Conservation (phyloP, 2,113 vertebrate species). For the Pygoscelis adeliae region DNA sequence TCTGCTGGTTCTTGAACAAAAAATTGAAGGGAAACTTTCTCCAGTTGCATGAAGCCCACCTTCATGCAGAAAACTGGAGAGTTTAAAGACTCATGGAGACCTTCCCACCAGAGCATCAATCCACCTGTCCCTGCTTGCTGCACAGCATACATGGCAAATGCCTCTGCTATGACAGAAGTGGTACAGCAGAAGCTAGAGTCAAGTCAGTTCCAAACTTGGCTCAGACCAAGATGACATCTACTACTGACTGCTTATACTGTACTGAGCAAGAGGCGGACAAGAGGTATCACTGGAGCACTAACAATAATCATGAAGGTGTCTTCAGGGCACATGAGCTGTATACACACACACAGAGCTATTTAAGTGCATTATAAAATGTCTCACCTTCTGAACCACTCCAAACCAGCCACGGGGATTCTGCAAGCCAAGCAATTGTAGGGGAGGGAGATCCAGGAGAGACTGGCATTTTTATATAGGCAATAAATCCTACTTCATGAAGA, state of each 20-base stretch:
- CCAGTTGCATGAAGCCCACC: not conserved
- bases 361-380: not conserved
- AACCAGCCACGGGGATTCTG: constrained; percentile 14
- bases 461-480: constrained; percentile 53
- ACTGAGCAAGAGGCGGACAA: not conserved
- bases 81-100: not conserved
- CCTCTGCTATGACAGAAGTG: not conserved
- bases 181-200: not conserved
- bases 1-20: not conserved
- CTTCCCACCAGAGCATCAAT: not conserved
- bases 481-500: constrained; percentile 68
- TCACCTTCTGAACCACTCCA: constrained; percentile 46
- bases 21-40: not conserved
- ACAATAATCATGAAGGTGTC: not conserved
- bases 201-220: not conserved
- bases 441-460: constrained; percentile 30
- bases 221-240: not conserved
- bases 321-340: constrained; percentile 9
- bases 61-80: not conserved
- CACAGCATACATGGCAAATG: not conserved
- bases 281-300: not conserved
- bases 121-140: not conserved
- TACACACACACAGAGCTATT: not conserved
- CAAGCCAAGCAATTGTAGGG: constrained; percentile 48
- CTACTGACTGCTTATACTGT: not conserved